A percentile compares a stretch with the other conserved stretches of the same genome.
Evolutionary conservation across 2,797 vertebrate genomes (phyloP).

Genomic region (Leptatherina wallacei): DNA sequence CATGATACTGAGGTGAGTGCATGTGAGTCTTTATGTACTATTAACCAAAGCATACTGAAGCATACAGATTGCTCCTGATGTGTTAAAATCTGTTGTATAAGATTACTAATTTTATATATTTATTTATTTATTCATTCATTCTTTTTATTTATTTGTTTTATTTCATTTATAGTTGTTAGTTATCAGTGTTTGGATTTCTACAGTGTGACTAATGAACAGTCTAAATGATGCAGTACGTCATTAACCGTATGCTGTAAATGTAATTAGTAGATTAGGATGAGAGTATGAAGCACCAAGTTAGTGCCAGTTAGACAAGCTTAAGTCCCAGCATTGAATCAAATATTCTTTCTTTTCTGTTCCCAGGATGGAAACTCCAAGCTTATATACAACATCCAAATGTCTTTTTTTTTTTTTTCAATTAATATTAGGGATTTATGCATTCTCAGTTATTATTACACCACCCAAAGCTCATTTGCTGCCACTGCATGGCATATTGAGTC

Average conservation of each 20-base stretch:
- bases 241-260: not conserved
- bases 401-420: not conserved
- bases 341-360: not conserved
- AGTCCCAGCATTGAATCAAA: not conserved
- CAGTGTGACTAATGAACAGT: not conserved
- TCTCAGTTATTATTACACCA: not conserved
- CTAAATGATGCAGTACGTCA: not conserved
- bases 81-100: not conserved
- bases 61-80: not conserved
- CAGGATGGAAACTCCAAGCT: not conserved
- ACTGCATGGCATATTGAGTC: not conserved
- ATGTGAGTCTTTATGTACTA: not conserved
- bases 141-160: not conserved
- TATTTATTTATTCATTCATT: not conserved
- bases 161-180: not conserved
- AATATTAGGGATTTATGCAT: not conserved
- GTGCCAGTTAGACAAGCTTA: not conserved
- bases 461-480: not conserved
- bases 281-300: not conserved
- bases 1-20: slow-evolving; percentile 90
- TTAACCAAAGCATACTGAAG: not conserved
- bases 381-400: not conserved
- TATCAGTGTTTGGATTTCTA: not conserved
- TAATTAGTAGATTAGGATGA: not conserved
- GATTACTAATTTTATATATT: not conserved